A percentile compares a stretch with the other conserved stretches of the same genome.
phyloP scores from a whole-genome alignment of 1,140 invertebrate species.

The Zophobas morio region DNA sequence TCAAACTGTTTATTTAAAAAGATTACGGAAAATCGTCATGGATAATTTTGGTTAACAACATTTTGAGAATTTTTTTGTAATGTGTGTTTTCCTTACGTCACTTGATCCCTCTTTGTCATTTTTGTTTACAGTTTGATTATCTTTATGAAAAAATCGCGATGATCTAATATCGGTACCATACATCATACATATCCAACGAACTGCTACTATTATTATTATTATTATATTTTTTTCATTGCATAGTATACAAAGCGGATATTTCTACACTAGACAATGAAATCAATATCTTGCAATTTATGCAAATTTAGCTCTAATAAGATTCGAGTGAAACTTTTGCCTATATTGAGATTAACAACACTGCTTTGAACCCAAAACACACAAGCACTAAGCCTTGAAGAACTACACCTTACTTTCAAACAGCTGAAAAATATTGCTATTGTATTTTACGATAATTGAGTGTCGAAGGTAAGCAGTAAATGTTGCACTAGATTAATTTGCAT shows the following conservation, averaged over 20 bases:
- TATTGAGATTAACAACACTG: too few species aligned
- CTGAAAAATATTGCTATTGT: conserved; percentile 40
- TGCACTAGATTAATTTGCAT: conserved; percentile 34
- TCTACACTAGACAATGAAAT: conserved; percentile 41
- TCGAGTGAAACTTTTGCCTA: too few species aligned
- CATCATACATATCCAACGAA: too few species aligned
- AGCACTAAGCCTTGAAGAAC: conserved; percentile 37
- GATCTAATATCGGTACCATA: not conserved
- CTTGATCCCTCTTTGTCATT: not conserved
- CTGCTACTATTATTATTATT: too few species aligned
- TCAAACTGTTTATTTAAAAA: too few species aligned
- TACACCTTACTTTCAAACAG: conserved; percentile 43
- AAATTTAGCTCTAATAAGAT: not conserved
- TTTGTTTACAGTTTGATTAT: not conserved
- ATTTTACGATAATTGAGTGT: conserved; percentile 24
- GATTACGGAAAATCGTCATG: too few species aligned
- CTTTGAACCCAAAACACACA: conserved; percentile 18
- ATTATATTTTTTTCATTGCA: not conserved
- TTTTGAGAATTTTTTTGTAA: too few species aligned
- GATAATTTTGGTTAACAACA: too few species aligned
- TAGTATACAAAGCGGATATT: conserved; percentile 35
- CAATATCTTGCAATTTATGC: not conserved
- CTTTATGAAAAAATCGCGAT: not conserved
- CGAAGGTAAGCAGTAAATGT: conserved; percentile 22
- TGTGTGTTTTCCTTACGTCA: not conserved